Evolutionary conservation across 2,113 vertebrate species (phyloP).

Genomic region (Meriones unguiculatus): DNA sequence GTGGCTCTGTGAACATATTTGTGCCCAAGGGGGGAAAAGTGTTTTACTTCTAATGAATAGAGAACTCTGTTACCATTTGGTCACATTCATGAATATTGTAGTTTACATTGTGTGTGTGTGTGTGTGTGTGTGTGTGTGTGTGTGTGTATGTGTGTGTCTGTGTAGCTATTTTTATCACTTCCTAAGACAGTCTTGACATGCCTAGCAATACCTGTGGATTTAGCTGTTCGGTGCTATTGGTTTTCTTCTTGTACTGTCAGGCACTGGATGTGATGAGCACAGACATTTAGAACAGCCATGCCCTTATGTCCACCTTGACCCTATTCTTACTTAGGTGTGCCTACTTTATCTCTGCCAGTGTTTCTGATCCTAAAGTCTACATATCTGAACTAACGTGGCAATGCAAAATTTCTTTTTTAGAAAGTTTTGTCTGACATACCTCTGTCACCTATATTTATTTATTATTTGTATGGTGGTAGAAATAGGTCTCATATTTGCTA

Average conservation of each 20-base stretch:
- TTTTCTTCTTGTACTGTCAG: constrained; percentile 5
- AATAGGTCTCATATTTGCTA: not conserved
- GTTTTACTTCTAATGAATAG: not conserved
- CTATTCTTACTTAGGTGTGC: not conserved
- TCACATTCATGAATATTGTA: not conserved
- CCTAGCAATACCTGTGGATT: not conserved
- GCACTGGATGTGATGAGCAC: not conserved
- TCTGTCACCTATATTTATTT: not conserved
- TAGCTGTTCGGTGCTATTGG: not conserved
- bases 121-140: not conserved
- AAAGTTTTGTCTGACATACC: not conserved
- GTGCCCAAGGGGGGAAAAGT: not conserved
- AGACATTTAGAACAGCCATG: not conserved
- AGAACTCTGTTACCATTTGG: not conserved
- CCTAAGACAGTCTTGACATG: not conserved
- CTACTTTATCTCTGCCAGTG: not conserved
- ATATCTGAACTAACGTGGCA: not conserved
- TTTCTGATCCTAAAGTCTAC: not conserved
- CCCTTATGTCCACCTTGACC: not conserved
- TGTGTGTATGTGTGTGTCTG: not conserved
- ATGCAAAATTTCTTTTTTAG: not conserved
- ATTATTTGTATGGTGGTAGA: not conserved
- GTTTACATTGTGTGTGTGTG: not conserved
- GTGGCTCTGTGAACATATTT: not conserved
- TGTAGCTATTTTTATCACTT: not conserved